Evolutionary conservation across 1,140 invertebrate genomes (phyloP).

Genomic region (Eubasilissa regina): DNA sequence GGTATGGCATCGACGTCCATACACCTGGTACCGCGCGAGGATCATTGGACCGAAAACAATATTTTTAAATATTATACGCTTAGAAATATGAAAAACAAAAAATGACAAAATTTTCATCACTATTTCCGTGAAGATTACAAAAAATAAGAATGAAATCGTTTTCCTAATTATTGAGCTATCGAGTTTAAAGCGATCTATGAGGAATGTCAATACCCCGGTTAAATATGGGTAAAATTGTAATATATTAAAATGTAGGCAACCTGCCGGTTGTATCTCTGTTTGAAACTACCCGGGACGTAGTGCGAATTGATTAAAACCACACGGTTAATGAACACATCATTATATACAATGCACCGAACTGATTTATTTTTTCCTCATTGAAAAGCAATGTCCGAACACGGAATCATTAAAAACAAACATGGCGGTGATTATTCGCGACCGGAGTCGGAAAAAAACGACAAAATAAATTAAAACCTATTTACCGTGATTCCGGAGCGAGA

Average conservation of each 20-base stretch:
- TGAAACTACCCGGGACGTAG: not conserved
- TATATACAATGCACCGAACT: not conserved
- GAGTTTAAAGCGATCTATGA: too few relatives aligned
- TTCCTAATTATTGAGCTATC: too few relatives aligned
- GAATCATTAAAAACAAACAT: conserved; percentile 32
- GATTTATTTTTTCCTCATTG: conserved; percentile 20
- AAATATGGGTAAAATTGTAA: not conserved
- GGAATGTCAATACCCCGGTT: too few relatives aligned
- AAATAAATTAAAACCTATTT: conserved; percentile 54
- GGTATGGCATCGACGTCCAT: too few relatives aligned
- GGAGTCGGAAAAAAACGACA: conserved; percentile 28
- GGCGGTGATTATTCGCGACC: conserved; percentile 34
- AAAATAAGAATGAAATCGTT: too few relatives aligned
- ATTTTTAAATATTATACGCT: too few relatives aligned
- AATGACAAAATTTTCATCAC: too few relatives aligned
- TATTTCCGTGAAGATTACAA: too few relatives aligned
- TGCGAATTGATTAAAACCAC: not conserved
- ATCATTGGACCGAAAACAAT: too few relatives aligned
- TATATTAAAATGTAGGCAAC: not conserved
- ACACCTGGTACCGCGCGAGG: too few relatives aligned
- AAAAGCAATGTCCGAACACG: conserved; percentile 27
- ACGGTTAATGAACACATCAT: conserved; percentile 20
- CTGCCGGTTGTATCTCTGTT: not conserved
- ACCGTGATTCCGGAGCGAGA: conserved; percentile 51
- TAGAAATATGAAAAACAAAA: too few relatives aligned